Base-by-base conservation (phyloP, 2,888 invertebrate species). In the Philonicus albiceps region DNA sequence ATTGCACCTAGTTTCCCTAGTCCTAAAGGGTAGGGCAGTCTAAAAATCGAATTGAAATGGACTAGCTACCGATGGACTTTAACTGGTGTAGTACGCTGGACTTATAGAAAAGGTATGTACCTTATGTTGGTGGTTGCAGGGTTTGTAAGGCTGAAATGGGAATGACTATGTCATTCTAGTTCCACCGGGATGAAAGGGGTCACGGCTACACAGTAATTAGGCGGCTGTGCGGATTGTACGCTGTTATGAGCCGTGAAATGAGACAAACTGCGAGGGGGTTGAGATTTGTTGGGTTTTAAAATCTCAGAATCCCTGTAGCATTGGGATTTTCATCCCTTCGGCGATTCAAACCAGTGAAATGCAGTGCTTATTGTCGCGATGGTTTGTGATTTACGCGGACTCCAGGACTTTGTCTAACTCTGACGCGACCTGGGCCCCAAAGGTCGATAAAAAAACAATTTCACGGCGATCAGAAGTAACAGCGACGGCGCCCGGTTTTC, bases 241-340 rank as follows among this genome's bases (percentile, higher is more conserved):
- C 87, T 75, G 31, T 87, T 87, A 87, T 87, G 87, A 86, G 85
- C 76, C 87, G 74, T 87, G 87, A 87, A 87, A 87, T 87, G 80
- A 87, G 49, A 87, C 78, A 72, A 43, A 72, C 53, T 37, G 87
- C 22, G 80, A 87, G 80, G 80, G 80, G 81, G 74, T 34, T 74
- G 85, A 85, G 84, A 55, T 86, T 76, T 16, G 53, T 75, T 43
- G 31, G 30, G 55, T 31, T 49, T 81, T 64, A 64, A 49, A 49
- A 49, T 49, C 49, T n/a, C 49, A 49, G 6, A 27, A 49, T 49
- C 49, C 49, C 49, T 49, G 16, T 49, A 49, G 49, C 49, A n/a
- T 16, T 43, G 49, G 49, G 49, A 49, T 49, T 49, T 49, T n/a
- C n/a, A n/a, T n/a, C 49, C 16, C 49, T 6, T 49, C 49, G 16